These are phyloP conservation scores for Nasalis larvatus DNA, from an alignment of 2,113 vertebrate genomes.

Conservation along the genomic window DNA sequence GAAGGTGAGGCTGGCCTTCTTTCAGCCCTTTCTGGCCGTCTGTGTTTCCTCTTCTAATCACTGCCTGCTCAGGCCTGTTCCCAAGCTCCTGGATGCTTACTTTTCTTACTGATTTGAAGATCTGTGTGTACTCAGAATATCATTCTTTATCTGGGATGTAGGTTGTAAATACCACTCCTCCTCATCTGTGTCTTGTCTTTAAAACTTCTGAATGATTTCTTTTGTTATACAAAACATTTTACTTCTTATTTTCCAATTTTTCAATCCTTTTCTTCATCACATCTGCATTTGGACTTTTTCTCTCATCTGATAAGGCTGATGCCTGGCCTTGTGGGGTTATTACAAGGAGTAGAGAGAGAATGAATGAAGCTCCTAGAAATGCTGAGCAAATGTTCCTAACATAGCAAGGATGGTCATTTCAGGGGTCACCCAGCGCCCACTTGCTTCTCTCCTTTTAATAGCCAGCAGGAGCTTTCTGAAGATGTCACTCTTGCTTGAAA, in stretches of 20 bases:
- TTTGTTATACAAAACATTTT: background rate
- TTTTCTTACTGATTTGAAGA: background rate
- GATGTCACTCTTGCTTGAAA: background rate
- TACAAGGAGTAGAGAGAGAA: background rate
- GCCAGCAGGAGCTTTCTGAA: background rate
- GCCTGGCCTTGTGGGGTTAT: background rate
- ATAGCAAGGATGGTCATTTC: background rate
- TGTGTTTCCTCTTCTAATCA: background rate
- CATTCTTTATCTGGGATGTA: background rate
- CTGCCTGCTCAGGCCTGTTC: background rate
- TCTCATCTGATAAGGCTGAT: background rate
- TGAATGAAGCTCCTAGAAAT: background rate
- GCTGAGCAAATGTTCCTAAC: background rate
- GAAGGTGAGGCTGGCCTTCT: background rate
- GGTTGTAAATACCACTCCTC: background rate
- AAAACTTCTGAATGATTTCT: background rate
- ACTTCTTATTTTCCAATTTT: background rate
- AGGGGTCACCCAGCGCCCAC: background rate
- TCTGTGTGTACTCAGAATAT: background rate
- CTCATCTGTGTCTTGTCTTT: background rate
- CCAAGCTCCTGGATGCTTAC: background rate
- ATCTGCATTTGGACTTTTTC: background rate
- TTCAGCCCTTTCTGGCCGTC: background rate
- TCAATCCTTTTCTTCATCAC: background rate
- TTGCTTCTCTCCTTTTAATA: background rate